Base-by-base conservation (phyloP, 1,140 invertebrate species). In the Drosophila baimaii region DNA sequence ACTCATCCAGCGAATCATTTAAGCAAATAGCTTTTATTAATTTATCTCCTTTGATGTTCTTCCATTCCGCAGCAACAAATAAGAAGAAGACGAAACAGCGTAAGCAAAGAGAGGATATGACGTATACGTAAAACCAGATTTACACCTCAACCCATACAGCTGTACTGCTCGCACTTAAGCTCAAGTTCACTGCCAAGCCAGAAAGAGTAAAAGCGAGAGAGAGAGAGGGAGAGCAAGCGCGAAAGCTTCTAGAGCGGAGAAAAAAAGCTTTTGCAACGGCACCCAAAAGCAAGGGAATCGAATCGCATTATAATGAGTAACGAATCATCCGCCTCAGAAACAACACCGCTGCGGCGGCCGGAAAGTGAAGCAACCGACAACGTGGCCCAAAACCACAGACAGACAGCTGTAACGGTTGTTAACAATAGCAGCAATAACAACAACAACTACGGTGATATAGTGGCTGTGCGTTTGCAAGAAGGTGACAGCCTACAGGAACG, bases 301-400 rank as follows among this genome's bases (percentile, higher is more conserved):
- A 66, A 81, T 56, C n/a, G 44, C 25, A 61, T 35, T 31, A 54
- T 77, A 82, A 90, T 91, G 90, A 91, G 90, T 83, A 91, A 86
- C 90, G 79, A 89, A 78, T 79, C 74, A 46, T 61, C 88, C 46
- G 76, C 72, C 54, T 84, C 77, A 56, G 90, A 91, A 61, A 83
- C 84, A 78, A 91, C 90, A 90, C 88, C 84, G 77, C 63, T 91
- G 23, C 81, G 84, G 56, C 81, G 77, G 59, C 79, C 84, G 10
- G 84, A 83, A 21, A 64, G 19, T 39, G 47, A 56, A 47, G 51
- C 56, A 33, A 44, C 35, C 47, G 41, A 68, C 70, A 90, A 82
- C 89, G 81, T 89, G 90, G 84, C 85, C 33, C 52, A 74, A 21
- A 23, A 56, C 54, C 52, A 61, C 56, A 27, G 71, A 31, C 51